These are phyloP conservation scores for Dilophus febrilis DNA, from an alignment of 2,888 invertebrate genomes.

Conservation along the genomic window DNA sequence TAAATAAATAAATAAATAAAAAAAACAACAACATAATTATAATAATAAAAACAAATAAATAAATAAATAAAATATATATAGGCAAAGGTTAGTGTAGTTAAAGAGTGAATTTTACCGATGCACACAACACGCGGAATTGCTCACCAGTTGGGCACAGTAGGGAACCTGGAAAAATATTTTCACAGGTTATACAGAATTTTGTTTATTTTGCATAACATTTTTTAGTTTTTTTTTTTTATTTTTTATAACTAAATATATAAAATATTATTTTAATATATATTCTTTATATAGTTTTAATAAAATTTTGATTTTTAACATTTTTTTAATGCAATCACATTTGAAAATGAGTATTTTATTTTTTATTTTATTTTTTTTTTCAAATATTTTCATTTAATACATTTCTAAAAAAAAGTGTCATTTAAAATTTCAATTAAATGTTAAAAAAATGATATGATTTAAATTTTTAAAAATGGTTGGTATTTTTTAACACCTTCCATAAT, in stretches of 20 bases:
- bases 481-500: too few relatives aligned
- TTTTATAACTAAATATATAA: too few relatives aligned
- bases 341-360: not conserved
- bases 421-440: too few relatives aligned
- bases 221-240: constrained; percentile 5
- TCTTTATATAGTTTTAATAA: too few relatives aligned
- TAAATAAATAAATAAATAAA: constrained; percentile 3
- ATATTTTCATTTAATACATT: too few relatives aligned
- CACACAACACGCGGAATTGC: constrained; percentile 90
- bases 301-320: too few relatives aligned
- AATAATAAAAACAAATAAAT: not conserved
- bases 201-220: not conserved
- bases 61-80: not conserved
- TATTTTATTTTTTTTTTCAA: not conserved
- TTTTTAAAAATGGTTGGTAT: too few relatives aligned
- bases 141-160: constrained; percentile 87
- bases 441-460: too few relatives aligned
- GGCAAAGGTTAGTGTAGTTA: constrained; percentile 14
- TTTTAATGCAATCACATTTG: too few relatives aligned
- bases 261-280: too few relatives aligned
- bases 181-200: constrained; percentile 10
- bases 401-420: not conserved
- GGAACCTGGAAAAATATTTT: constrained; percentile 55
- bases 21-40: too few relatives aligned
- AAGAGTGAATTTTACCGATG: constrained; percentile 80